Evolutionary conservation across 2,113 vertebrate genomes (phyloP).

Genomic region (Syngnathus floridae): DNA sequence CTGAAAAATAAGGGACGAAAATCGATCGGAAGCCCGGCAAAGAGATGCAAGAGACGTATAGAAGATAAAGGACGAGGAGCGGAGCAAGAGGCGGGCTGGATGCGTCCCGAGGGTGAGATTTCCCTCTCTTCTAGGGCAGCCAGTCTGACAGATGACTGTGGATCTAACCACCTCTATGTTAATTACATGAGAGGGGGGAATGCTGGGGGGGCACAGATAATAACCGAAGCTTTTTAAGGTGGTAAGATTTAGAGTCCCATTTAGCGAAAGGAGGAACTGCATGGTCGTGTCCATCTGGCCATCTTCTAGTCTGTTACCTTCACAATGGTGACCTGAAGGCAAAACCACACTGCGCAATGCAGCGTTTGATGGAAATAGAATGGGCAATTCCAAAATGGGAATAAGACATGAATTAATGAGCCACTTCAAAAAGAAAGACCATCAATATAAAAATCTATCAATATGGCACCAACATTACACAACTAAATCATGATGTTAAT

Average conservation of each 20-base stretch:
- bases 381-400: not conserved
- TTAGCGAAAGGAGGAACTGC: not conserved
- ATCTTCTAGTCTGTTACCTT: not conserved
- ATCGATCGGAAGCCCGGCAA: constrained; percentile 38
- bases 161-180: constrained; percentile 48
- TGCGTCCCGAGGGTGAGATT: constrained; percentile 50
- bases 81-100: constrained; percentile 19
- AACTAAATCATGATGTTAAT: not conserved
- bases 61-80: constrained; percentile 26
- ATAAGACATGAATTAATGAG: not conserved
- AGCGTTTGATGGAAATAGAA: not conserved
- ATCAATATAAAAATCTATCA: not conserved
- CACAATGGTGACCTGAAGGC: not conserved
- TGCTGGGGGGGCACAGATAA: not conserved
- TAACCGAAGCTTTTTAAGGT: not conserved
- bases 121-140: constrained; percentile 36
- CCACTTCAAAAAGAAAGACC: too few relatives aligned
- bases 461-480: not conserved
- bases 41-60: constrained; percentile 18
- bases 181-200: constrained; percentile 33
- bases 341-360: not conserved
- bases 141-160: constrained; percentile 48
- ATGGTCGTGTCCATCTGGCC: not conserved
- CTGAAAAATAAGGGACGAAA: constrained; percentile 35
- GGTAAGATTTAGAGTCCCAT: not conserved